Evolutionary conservation across 2,888 invertebrate species (phyloP).

Genomic region (Idaea straminata): DNA sequence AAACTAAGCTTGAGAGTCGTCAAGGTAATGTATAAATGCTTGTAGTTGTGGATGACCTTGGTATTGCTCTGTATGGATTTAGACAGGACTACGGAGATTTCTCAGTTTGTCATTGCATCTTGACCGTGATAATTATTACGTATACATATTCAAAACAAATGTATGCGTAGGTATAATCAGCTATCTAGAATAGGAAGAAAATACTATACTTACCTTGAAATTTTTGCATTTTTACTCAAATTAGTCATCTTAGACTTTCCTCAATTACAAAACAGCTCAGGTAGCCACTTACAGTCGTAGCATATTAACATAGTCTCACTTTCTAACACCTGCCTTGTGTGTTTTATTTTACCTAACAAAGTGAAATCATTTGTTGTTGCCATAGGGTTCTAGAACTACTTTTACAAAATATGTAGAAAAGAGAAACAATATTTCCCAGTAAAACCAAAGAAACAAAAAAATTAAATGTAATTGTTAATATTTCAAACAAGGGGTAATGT

Average conservation of each 20-base stretch:
- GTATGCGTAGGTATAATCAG: not conserved
- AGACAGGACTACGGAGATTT: not conserved
- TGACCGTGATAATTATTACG: slow-evolving; percentile 17
- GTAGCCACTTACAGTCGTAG: not conserved
- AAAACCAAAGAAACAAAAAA: too few relatives aligned
- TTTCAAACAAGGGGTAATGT: too few relatives aligned
- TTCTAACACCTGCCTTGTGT: not conserved
- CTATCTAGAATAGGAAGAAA: not conserved
- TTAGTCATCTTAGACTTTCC: not conserved
- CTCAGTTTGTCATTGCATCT: slow-evolving; percentile 4
- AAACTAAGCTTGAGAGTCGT: not conserved
- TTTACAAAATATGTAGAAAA: not conserved
- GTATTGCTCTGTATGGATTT: slow-evolving; percentile 3
- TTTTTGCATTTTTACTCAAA: not conserved
- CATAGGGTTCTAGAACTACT: not conserved
- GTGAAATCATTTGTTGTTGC: not conserved
- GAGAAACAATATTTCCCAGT: too few relatives aligned
- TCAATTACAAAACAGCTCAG: not conserved
- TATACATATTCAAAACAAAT: slow-evolving; percentile 3
- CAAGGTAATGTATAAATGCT: slow-evolving; percentile 30
- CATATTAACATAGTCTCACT: not conserved
- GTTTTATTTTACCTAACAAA: not conserved
- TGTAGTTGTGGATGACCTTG: slow-evolving; percentile 7
- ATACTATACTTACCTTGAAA: not conserved
- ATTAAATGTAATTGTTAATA: too few relatives aligned